These are phyloP conservation scores for Poecilia gillii DNA, from an alignment of 2,797 vertebrate genomes.

Conservation along the genomic window DNA sequence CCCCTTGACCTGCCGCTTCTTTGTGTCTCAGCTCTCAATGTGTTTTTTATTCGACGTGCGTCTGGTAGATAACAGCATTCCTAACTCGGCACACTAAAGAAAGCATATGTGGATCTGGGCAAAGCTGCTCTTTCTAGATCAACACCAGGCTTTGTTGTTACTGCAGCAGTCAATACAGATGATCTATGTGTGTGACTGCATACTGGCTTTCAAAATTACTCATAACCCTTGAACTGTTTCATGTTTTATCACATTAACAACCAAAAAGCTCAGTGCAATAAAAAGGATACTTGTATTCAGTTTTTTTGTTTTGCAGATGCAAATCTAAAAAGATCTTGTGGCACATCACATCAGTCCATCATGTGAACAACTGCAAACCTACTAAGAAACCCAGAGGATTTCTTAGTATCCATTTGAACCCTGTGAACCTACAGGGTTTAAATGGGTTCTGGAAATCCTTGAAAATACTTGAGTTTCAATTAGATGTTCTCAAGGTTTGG, in stretches of 20 bases:
- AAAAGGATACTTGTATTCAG: neutral
- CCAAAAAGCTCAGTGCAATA: neutral
- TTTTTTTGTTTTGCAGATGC: neutral
- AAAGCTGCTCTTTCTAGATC: conserved; percentile 67
- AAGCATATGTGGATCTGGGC: conserved; percentile 75
- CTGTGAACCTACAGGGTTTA: neutral
- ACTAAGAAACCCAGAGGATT: neutral
- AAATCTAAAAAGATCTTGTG: neutral
- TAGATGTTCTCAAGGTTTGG: too few species aligned
- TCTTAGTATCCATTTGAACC: too few species aligned
- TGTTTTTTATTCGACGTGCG: conserved; percentile 33
- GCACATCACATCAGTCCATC: neutral
- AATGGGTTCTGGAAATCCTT: too few species aligned
- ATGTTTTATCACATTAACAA: neutral
- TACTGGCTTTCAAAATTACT: neutral
- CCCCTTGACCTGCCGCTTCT: conserved; percentile 8
- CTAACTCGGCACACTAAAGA: conserved; percentile 71
- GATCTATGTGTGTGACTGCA: conserved; percentile 57
- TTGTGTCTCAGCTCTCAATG: conserved; percentile 39
- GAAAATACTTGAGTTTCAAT: too few species aligned
- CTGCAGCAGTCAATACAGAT: conserved; percentile 75
- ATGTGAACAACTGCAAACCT: neutral
- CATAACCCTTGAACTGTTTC: neutral
- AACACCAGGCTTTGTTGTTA: conserved; percentile 72
- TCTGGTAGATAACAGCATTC: conserved; percentile 74